Percentiles rank a stretch among this genome's conserved stretches.
phyloP scores from a whole-genome alignment of 2,888 invertebrate species.

The Stramonita haemastoma region DNA sequence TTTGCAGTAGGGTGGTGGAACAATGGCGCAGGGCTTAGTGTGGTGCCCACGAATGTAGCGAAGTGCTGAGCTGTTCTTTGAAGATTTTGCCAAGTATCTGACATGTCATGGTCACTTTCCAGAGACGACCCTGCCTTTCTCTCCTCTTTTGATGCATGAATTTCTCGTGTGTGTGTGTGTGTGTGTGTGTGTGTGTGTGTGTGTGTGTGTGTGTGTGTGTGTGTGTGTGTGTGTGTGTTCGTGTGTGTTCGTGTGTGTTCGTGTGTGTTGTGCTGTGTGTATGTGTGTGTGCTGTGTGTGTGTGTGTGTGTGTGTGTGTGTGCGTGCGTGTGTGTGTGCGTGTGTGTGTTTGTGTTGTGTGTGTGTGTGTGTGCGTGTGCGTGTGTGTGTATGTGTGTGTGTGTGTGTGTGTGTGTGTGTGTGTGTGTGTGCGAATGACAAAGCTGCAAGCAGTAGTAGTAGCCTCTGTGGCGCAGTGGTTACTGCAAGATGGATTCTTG shows the following conservation, averaged over 20 bases:
- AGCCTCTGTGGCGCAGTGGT: too few relatives aligned
- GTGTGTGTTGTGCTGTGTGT: too few relatives aligned
- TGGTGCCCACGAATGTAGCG: too few relatives aligned
- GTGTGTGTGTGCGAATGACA: not conserved
- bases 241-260: too few relatives aligned
- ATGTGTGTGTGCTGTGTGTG: not conserved
- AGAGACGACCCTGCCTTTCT: not conserved
- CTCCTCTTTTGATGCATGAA: not conserved
- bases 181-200: not conserved
- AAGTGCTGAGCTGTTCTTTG: too few relatives aligned
- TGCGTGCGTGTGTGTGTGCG: not conserved
- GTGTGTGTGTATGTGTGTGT: constrained; percentile 12
- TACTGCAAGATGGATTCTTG: too few relatives aligned
- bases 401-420: constrained; percentile 17
- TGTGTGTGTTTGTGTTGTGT: not conserved
- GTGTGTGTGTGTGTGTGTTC: too few relatives aligned
- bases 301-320: constrained; percentile 17
- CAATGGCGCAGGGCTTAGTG: too few relatives aligned
- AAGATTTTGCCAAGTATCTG: not conserved
- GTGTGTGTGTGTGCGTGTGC: not conserved
- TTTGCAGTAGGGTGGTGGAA: too few relatives aligned
- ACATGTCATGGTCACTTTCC: not conserved
- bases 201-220: constrained; percentile 16
- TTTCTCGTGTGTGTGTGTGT: too few relatives aligned
- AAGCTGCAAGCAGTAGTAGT: too few relatives aligned